phyloP scores from a whole-genome alignment of 2,888 invertebrate species.

The Drosophila phalerata region DNA sequence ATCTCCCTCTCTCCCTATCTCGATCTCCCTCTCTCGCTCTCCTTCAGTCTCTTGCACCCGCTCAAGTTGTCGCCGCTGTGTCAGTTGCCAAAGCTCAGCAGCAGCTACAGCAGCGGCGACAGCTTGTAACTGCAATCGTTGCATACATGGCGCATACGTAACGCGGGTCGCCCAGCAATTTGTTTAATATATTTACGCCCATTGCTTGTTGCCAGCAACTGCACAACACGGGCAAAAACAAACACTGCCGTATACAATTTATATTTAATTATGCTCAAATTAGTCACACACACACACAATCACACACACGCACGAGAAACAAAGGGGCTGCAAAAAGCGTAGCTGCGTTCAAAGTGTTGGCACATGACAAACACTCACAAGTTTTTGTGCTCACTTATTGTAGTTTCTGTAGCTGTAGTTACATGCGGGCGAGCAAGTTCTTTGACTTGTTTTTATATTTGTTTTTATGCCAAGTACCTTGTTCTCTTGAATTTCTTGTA shows the following conservation, averaged over 20 bases:
- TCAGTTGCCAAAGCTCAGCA: conserved; percentile 58
- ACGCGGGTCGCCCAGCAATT: conserved; percentile 66
- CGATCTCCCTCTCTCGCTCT: conserved; percentile 9
- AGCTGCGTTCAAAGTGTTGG: conserved; percentile 70
- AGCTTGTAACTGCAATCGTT: conserved; percentile 45
- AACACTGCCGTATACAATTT: conserved; percentile 78
- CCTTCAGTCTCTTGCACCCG: conserved; percentile 6
- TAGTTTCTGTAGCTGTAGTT: conserved; percentile 25
- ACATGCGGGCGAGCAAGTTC: conserved; percentile 45
- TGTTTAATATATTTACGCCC: conserved; percentile 82
- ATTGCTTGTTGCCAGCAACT: conserved; percentile 69
- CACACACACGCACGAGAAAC: conserved; percentile 13
- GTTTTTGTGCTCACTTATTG: conserved; percentile 54
- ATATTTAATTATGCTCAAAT: conserved; percentile 83
- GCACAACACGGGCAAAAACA: conserved; percentile 59
- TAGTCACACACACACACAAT: conserved; percentile 61
- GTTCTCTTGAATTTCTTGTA: conserved; percentile 57
- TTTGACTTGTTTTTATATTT: conserved; percentile 24
- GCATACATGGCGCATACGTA: conserved; percentile 72
- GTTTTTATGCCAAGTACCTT: conserved; percentile 10
- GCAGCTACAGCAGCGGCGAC: conserved; percentile 19
- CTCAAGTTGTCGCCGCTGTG: conserved; percentile 43
- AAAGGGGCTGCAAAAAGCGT: conserved; percentile 57
- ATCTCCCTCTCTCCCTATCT: conserved; percentile 17
- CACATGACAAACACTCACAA: conserved; percentile 80